These are phyloP conservation scores for Crotalus viridis DNA, from an alignment of 2,113 vertebrate genomes.

Conservation along the genomic window DNA sequence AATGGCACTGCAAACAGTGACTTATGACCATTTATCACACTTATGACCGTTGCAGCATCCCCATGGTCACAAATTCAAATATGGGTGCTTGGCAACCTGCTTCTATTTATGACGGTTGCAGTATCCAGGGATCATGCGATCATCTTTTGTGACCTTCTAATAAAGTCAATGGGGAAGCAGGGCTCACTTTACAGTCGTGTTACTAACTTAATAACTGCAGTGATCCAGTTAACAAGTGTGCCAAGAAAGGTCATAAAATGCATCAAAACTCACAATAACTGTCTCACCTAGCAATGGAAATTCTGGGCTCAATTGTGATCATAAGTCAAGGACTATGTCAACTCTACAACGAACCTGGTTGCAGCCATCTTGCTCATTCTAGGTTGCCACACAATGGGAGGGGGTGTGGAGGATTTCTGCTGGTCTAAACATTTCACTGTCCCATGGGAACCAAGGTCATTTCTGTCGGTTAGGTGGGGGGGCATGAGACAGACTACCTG, in stretches of 20 bases:
- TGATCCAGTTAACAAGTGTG: background rate
- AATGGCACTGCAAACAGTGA: background rate
- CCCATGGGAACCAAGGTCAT: too few relatives aligned
- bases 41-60: background rate
- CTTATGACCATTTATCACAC: background rate
- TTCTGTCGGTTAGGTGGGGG: too few relatives aligned
- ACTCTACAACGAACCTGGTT: too few relatives aligned
- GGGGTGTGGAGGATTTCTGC: too few relatives aligned
- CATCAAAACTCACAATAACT: background rate
- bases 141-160: background rate
- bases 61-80: background rate
- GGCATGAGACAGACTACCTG: background rate
- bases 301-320: background rate
- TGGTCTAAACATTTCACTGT: too few relatives aligned
- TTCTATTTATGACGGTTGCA: background rate
- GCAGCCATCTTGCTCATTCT: too few relatives aligned
- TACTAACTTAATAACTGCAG: background rate
- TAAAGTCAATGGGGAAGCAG: background rate
- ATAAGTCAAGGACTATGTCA: background rate
- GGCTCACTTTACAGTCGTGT: background rate
- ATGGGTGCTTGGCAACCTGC: background rate
- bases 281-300: background rate
- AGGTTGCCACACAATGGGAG: too few relatives aligned
- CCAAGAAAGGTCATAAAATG: background rate
- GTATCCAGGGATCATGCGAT: background rate